phyloP scores from a whole-genome alignment of 2,797 vertebrate species.

The Alauda arvensis region DNA sequence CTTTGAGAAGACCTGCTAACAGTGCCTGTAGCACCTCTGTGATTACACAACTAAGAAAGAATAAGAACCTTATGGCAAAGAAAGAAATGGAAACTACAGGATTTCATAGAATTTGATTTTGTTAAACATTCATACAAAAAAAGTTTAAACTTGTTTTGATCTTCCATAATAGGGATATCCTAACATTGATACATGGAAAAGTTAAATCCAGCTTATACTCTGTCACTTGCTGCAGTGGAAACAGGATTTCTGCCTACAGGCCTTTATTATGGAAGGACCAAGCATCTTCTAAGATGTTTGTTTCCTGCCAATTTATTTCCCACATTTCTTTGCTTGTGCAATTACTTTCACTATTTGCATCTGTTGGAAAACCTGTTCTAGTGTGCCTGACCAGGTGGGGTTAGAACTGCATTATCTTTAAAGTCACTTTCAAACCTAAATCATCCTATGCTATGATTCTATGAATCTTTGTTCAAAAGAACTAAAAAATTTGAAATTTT shows the following conservation, averaged over 20 bases:
- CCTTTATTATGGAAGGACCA: not conserved
- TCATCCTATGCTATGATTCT: not conserved
- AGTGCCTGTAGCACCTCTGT: not conserved
- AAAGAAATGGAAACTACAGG: not conserved
- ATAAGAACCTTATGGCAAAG: not conserved
- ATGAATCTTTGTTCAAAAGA: not conserved
- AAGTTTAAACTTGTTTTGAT: not conserved
- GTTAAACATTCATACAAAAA: not conserved
- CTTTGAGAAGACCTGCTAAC: not conserved
- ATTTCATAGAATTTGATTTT: not conserved
- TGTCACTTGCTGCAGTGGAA: not conserved
- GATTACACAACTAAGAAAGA: not conserved
- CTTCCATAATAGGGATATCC: not conserved
- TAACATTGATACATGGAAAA: not conserved
- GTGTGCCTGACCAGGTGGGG: not conserved
- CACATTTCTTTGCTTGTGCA: not conserved
- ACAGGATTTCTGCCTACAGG: not conserved
- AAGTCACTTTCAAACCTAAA: not conserved
- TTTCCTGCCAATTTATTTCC: not conserved
- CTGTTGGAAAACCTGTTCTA: not conserved
- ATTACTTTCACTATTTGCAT: not conserved
- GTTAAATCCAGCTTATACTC: not conserved
- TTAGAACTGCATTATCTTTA: not conserved
- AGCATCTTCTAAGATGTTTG: not conserved
- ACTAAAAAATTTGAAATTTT: not conserved